A percentile compares a stretch with the other conserved stretches of the same genome.
Evolutionary conservation across 2,113 vertebrate genomes (phyloP).

Genomic region (Benthochromis sp.): DNA sequence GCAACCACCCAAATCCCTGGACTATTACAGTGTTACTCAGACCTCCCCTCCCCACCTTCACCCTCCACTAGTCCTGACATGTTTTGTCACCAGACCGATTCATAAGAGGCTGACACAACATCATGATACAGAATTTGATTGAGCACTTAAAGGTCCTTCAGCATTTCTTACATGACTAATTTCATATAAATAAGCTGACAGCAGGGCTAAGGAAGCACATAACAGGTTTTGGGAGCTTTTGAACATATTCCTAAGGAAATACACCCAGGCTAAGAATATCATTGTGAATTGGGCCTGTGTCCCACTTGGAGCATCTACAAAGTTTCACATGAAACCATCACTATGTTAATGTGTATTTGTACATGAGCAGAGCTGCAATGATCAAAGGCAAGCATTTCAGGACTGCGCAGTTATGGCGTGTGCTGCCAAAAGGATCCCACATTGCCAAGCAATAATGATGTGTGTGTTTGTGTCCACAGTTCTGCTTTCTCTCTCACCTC

Average conservation of each 20-base stretch:
- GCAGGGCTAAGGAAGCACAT: background rate
- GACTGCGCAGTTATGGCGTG: background rate
- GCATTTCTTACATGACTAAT: background rate
- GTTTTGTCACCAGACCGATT: background rate
- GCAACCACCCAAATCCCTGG: background rate
- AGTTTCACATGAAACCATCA: background rate
- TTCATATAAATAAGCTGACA: background rate
- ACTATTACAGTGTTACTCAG: background rate
- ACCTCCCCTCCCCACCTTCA: background rate
- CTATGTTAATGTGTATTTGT: background rate
- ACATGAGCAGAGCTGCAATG: background rate
- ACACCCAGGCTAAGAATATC: background rate
- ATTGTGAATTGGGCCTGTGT: conserved; percentile 5
- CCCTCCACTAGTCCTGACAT: background rate
- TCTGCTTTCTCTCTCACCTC: conserved; percentile 50
- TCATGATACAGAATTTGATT: background rate
- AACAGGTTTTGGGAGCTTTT: background rate
- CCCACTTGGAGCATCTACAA: conserved; percentile 9
- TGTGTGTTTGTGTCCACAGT: background rate
- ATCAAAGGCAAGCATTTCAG: conserved; percentile 28
- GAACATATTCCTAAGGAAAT: background rate
- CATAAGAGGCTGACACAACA: conserved; percentile 1
- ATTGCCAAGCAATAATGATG: background rate
- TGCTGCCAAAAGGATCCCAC: conserved; percentile 64
- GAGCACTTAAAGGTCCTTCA: background rate